These are phyloP conservation scores for Leptonema lineaticorne DNA, from an alignment of 1,140 invertebrate species.

Conservation along the genomic window DNA sequence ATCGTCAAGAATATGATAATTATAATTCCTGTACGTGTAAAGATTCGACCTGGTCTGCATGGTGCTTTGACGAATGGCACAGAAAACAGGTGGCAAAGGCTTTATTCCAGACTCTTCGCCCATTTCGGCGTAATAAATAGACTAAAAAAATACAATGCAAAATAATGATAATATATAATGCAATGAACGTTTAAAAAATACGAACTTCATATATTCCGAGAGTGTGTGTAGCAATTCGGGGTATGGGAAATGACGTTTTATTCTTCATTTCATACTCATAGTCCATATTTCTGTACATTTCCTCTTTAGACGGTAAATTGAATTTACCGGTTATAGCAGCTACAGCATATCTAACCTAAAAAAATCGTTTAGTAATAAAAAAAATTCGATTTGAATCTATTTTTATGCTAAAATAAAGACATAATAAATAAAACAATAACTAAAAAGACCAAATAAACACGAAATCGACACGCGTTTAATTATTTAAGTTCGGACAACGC, in stretches of 20 bases:
- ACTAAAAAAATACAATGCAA: too few species aligned
- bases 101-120: constrained; percentile 50
- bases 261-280: constrained; percentile 25
- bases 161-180: too few species aligned
- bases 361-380: too few species aligned
- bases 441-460: too few species aligned
- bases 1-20: constrained; percentile 49
- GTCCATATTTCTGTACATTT: constrained; percentile 22
- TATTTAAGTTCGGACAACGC: too few species aligned
- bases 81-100: constrained; percentile 51
- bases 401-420: too few species aligned
- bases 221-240: constrained; percentile 23
- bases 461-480: too few species aligned
- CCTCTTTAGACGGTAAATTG: constrained; percentile 32
- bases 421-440: too few species aligned
- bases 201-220: constrained; percentile 32
- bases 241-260: background rate
- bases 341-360: constrained; percentile 32
- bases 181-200: too few species aligned
- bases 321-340: constrained; percentile 26
- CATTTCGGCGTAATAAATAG: constrained; percentile 49
- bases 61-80: constrained; percentile 47
- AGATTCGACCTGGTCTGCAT: constrained; percentile 49
- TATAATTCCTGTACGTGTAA: constrained; percentile 51
- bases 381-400: too few species aligned